Evolutionary conservation across 2,113 vertebrate genomes (phyloP), one percentile per base, ranked within the genome.

Genomic region (Monarcha castaneiventris): DNA sequence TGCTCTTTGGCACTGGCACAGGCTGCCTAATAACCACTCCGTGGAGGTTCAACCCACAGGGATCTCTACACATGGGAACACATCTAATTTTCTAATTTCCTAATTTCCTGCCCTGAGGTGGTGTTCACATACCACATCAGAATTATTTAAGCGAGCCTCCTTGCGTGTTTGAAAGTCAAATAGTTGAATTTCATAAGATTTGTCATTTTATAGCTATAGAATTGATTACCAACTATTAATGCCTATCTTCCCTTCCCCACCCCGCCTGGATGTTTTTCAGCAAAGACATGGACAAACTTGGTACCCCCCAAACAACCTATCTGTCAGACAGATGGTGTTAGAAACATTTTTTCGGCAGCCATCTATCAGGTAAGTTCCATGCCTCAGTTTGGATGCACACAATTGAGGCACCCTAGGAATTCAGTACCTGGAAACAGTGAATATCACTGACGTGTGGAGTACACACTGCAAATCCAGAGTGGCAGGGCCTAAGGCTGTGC

Each of bases 21-120:
- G 30, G 29, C 66, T 85, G 62, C 39, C 46, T n/a, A 32, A 59
- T 13, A 49, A 67, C 37, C 43, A 32, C 19, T 13, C 48, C 20
- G 2, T 0, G 1, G 55, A 78, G 3, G 15, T 35, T 62, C 7
- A 2, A 3, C 32, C 43, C 19, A 3, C 56, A 51, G 15, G 23
- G 67, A 44, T 63, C 23, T 68, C 19, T 9, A 20, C 4, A 3
- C 14, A 16, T 0, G 0, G 61, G 13, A 71, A 46, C 48, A 76
- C 2, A 52, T 29, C 27, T 82, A 7, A 64, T 79, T 69, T 82
- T 54, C 48, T 43, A 61, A 43, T 43, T 56, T 66, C n/a, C n/a
- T 41, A 7, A 30, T 49, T 87, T 66, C 22, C 73, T 82, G 64
- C 43, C 51, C n/a, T 5, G 0, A 23, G 32, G 55, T 4, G 0